A percentile compares a stretch with the other conserved stretches of the same genome.
Evolutionary conservation across 2,113 vertebrate species (phyloP).

Genomic region (Aythya baeri): DNA sequence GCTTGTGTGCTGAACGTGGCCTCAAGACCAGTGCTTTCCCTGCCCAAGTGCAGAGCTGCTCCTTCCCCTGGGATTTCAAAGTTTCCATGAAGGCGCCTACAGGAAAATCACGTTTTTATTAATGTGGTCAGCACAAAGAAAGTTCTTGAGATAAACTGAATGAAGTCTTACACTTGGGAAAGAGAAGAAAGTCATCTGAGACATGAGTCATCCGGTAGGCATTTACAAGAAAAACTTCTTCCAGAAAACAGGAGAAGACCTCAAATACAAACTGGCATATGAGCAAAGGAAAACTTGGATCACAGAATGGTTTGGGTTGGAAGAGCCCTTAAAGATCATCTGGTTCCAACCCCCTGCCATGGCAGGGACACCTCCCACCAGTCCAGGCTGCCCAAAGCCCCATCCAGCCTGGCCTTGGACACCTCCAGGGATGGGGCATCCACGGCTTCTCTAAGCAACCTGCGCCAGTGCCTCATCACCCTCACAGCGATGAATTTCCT

Average conservation of each 20-base stretch:
- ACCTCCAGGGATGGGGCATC: too few species aligned
- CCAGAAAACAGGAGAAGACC: background rate
- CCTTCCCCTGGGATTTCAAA: background rate
- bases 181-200: background rate
- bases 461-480: too few species aligned
- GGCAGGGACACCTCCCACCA: too few species aligned
- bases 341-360: too few species aligned
- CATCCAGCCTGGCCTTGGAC: too few species aligned
- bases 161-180: background rate
- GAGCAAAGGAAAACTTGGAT: background rate
- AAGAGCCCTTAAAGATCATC: too few species aligned
- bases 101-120: background rate
- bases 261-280: background rate
- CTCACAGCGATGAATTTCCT: too few species aligned
- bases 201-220: background rate
- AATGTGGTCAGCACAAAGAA: background rate
- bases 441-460: too few species aligned
- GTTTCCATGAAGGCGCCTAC: rapidly evolving
- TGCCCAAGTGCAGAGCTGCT: background rate
- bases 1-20: background rate
- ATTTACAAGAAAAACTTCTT: background rate
- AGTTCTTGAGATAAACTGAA: background rate
- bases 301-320: too few species aligned
- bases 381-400: too few species aligned
- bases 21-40: background rate